Evolutionary conservation across 2,888 invertebrate genomes (phyloP).

Genomic region (Orthosia incerta): DNA sequence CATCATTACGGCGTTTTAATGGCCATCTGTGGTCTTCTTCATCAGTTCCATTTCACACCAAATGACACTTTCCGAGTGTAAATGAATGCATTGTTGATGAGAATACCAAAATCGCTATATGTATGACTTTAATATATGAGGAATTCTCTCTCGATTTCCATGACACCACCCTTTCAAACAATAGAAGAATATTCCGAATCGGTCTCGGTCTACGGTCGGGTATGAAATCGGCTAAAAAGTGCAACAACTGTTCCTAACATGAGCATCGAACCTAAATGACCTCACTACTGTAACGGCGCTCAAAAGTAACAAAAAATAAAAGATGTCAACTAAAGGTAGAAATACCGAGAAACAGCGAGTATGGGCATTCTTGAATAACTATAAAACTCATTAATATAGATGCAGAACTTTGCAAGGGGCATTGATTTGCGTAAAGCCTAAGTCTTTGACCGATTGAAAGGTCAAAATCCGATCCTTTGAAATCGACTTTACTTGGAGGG

Average conservation of each 20-base stretch:
- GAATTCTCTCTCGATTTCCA: too few species aligned
- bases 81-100: too few species aligned
- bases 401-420: slow-evolving; percentile 29
- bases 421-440: slow-evolving; percentile 41
- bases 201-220: too few species aligned
- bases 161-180: too few species aligned
- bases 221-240: not conserved
- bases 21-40: too few species aligned
- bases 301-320: slow-evolving; percentile 21
- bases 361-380: slow-evolving; percentile 23
- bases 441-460: slow-evolving; percentile 54
- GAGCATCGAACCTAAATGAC: not conserved
- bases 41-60: too few species aligned
- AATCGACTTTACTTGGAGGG: slow-evolving; percentile 11
- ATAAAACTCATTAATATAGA: slow-evolving; percentile 50
- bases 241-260: not conserved
- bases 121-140: too few species aligned
- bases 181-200: too few species aligned
- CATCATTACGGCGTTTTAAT: too few species aligned
- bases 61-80: too few species aligned
- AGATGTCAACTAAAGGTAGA: not conserved
- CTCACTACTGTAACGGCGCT: not conserved
- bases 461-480: slow-evolving; percentile 51
- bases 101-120: too few species aligned
- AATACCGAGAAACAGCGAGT: slow-evolving; percentile 31